These are phyloP conservation scores for Drosophila neonasuta DNA, from an alignment of 2,888 invertebrate genomes.

Conservation along the genomic window DNA sequence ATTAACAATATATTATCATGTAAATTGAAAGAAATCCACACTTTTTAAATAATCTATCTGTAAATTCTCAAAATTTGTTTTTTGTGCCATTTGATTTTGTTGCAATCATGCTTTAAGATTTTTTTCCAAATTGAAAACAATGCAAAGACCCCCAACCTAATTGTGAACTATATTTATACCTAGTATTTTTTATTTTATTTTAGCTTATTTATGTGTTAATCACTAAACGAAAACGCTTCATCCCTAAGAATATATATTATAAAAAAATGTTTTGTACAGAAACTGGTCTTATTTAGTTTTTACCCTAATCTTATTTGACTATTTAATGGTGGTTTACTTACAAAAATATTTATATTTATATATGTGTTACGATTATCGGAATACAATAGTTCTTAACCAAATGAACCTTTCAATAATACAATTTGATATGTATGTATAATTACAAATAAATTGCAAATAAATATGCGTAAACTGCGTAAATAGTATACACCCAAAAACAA, in stretches of 20 bases:
- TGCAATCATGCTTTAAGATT: slow-evolving; percentile 9
- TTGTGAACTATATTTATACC: slow-evolving; percentile 34
- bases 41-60: slow-evolving; percentile 8
- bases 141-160: slow-evolving; percentile 26
- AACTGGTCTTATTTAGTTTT: slow-evolving; percentile 57
- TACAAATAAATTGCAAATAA: slow-evolving; percentile 24
- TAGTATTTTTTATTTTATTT: slow-evolving; percentile 39
- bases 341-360: slow-evolving; percentile 29
- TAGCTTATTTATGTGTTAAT: slow-evolving; percentile 34
- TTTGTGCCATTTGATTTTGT: slow-evolving; percentile 38
- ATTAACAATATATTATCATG: slow-evolving; percentile 7
- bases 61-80: slow-evolving; percentile 19
- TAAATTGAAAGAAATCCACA: slow-evolving; percentile 13
- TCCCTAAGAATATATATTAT: slow-evolving; percentile 51
- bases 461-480: slow-evolving; percentile 26
- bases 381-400: slow-evolving; percentile 22
- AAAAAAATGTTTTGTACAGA: slow-evolving; percentile 39
- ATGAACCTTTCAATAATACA: slow-evolving; percentile 32
- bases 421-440: slow-evolving; percentile 40
- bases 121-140: slow-evolving; percentile 11
- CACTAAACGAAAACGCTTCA: slow-evolving; percentile 49
- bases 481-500: slow-evolving; percentile 13
- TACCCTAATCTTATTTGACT: slow-evolving; percentile 44
- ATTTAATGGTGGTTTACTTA: slow-evolving; percentile 48
- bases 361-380: slow-evolving; percentile 20